A percentile compares a stretch with the other conserved stretches of the same genome.
Evolutionary conservation across 2,888 invertebrate genomes (phyloP).

Genomic region (Nudaria mundana): DNA sequence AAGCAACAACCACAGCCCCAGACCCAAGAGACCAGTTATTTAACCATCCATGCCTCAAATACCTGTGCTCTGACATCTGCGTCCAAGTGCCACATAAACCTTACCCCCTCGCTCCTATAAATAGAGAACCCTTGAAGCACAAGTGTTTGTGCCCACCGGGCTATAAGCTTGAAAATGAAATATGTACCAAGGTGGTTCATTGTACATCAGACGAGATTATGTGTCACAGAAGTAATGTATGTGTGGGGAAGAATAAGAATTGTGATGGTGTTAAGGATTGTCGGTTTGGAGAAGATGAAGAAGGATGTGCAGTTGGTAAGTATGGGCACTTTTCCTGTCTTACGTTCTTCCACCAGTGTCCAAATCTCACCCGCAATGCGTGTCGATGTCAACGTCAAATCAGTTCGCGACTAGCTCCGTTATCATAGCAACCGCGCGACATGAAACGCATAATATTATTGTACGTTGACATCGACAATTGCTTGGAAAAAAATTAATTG

Average conservation of each 20-base stretch:
- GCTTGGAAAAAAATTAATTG: too few relatives aligned
- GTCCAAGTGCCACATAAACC: conserved; percentile 62
- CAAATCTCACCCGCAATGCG: too few relatives aligned
- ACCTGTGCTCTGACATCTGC: conserved; percentile 89
- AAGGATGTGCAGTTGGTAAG: conserved; percentile 61
- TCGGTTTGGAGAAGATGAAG: conserved; percentile 79
- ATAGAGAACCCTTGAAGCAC: conserved; percentile 31
- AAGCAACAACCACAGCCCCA: conserved; percentile 39
- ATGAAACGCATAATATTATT: too few relatives aligned
- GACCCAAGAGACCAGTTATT: conserved; percentile 34
- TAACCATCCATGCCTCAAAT: conserved; percentile 83
- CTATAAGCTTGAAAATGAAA: conserved; percentile 65
- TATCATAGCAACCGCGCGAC: too few relatives aligned
- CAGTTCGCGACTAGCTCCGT: too few relatives aligned
- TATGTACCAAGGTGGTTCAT: conserved; percentile 76
- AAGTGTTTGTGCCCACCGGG: conserved; percentile 86
- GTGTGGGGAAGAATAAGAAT: conserved; percentile 49
- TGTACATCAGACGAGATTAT: conserved; percentile 75
- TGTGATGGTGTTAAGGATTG: conserved; percentile 81
- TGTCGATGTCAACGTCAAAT: too few relatives aligned
- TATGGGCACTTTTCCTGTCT: too few relatives aligned
- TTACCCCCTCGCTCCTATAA: conserved; percentile 16
- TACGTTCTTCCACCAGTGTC: neutral
- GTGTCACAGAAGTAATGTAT: conserved; percentile 68
- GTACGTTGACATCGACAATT: too few relatives aligned